Conservation (phyloP, 2,888 invertebrate genomes). For the Clivina fossor region DNA sequence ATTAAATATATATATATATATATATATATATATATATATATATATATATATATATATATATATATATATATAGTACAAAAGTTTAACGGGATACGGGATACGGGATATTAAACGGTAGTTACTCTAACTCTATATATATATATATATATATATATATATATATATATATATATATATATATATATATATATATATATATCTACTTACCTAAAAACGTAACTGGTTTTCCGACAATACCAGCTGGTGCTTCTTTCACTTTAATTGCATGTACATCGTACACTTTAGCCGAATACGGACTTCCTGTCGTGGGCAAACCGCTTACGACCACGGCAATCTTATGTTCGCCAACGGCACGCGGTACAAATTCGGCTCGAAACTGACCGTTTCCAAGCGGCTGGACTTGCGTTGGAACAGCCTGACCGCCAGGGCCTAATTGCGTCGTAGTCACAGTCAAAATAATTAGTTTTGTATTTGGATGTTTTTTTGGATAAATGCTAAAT, state of each 20-base stretch:
- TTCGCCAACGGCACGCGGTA: constrained; percentile 87
- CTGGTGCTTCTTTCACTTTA: constrained; percentile 87
- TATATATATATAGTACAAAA: too few species aligned
- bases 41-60: too few species aligned
- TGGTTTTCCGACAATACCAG: constrained; percentile 85
- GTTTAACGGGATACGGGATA: too few species aligned
- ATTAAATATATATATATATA: too few species aligned
- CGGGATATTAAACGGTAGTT: too few species aligned
- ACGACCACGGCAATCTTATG: constrained; percentile 87
- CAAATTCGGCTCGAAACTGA: constrained; percentile 87
- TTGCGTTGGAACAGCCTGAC: constrained; percentile 86
- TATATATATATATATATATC: too few species aligned
- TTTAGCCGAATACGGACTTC: constrained; percentile 93
- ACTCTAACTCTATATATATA: too few species aligned
- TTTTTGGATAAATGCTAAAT: constrained; percentile 11
- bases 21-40: too few species aligned
- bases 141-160: too few species aligned
- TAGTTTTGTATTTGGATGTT: too few species aligned
- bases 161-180: too few species aligned
- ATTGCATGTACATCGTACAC: constrained; percentile 94
- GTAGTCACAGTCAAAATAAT: constrained; percentile 31
- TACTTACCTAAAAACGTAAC: constrained; percentile 83
- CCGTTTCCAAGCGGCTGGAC: constrained; percentile 81
- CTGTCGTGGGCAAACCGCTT: constrained; percentile 78
- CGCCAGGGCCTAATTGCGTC: constrained; percentile 75